Evolutionary conservation across 2,888 invertebrate species (phyloP).

Genomic region (Polyommatus iphigenia): DNA sequence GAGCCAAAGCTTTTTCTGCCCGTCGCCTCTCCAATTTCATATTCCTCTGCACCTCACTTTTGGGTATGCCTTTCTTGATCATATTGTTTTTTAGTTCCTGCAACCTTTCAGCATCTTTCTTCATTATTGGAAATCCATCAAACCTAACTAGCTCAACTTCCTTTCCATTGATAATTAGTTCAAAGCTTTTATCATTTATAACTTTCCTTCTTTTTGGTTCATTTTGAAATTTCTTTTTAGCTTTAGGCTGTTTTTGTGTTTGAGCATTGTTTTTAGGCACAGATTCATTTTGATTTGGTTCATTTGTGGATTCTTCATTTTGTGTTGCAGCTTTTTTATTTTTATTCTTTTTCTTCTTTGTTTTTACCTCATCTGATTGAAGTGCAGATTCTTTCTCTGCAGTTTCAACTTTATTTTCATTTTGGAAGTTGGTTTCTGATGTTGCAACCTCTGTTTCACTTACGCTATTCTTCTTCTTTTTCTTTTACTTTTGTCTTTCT

Average conservation of each 20-base stretch:
- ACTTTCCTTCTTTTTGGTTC: constrained; percentile 70
- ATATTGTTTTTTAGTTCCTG: constrained; percentile 82
- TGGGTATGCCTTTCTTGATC: constrained; percentile 84
- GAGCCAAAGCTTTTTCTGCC: constrained; percentile 85
- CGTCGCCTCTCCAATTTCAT: constrained; percentile 85
- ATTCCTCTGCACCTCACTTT: constrained; percentile 83
- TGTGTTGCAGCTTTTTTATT: constrained; percentile 34
- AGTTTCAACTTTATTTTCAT: constrained; percentile 32
- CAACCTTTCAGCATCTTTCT: constrained; percentile 84
- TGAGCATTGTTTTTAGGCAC: neutral
- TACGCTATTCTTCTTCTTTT: constrained; percentile 34
- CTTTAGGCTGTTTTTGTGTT: constrained; percentile 34
- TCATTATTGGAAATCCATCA: constrained; percentile 87
- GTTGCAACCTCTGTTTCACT: neutral
- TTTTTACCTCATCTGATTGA: constrained; percentile 39
- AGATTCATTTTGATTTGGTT: neutral
- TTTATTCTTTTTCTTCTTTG: constrained; percentile 46
- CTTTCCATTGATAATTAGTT: constrained; percentile 82
- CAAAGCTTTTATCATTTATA: constrained; percentile 66
- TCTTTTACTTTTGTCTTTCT: constrained; percentile 33
- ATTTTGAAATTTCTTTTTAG: constrained; percentile 46
- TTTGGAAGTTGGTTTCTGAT: constrained; percentile 33
- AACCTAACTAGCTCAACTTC: constrained; percentile 81
- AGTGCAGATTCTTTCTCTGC: constrained; percentile 33
- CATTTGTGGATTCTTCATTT: constrained; percentile 24